A percentile compares a stretch with the other conserved stretches of the same genome.
Evolutionary conservation across 2,113 vertebrate species (phyloP).

Genomic region (Mormoops blainvillei): DNA sequence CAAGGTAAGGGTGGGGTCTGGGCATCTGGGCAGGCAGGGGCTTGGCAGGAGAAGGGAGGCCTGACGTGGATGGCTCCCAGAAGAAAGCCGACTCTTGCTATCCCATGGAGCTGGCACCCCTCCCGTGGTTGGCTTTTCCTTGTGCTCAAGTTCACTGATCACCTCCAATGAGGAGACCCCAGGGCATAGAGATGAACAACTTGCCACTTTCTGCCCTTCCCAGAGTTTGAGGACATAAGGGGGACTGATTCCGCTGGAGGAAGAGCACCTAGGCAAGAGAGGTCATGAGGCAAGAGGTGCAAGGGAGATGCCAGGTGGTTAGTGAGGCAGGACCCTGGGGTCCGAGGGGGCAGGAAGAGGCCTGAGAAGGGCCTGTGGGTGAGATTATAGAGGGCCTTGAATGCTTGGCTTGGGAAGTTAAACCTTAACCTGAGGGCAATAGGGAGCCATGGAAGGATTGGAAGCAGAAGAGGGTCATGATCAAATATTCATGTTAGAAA

Average conservation of each 20-base stretch:
- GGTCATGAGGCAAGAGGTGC: rapidly evolving
- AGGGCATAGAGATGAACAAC: not conserved
- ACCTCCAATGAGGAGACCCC: not conserved
- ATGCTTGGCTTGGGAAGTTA: rapidly evolving
- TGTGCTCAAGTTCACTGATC: not conserved
- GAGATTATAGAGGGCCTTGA: not conserved
- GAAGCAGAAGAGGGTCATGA: not conserved
- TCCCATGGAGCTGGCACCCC: too few species aligned
- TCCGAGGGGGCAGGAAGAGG: rapidly evolving
- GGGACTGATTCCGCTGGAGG: not conserved
- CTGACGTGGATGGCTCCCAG: not conserved
- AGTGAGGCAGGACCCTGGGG: not conserved
- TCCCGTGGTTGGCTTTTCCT: not conserved
- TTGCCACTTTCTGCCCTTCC: not conserved
- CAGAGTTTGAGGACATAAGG: not conserved
- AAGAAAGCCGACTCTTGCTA: not conserved
- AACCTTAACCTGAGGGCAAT: not conserved
- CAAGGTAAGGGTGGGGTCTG: rapidly evolving
- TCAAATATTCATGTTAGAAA: not conserved
- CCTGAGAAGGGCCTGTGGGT: rapidly evolving
- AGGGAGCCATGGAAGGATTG: not conserved
- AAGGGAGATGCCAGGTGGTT: not conserved
- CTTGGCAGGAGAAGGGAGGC: not conserved
- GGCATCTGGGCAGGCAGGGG: rapidly evolving
- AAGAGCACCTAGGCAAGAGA: not conserved